Percentiles rank a stretch among this genome's conserved stretches.
phyloP scores from a whole-genome alignment of 1,140 invertebrate genomes.

The Drosophila paulistorum region DNA sequence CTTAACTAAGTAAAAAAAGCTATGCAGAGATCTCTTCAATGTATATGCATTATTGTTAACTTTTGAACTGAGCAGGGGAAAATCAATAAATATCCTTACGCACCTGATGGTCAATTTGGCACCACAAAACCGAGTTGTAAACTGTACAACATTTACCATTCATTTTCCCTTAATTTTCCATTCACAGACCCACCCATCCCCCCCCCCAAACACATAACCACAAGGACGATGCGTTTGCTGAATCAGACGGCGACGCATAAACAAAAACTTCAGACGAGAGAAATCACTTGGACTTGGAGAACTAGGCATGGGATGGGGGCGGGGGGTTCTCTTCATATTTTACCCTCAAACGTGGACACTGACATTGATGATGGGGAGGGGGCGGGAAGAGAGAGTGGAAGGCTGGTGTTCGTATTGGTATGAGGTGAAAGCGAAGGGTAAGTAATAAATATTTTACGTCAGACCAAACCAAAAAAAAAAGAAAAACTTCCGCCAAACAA shows the following conservation, averaged over 20 bases:
- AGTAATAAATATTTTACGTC: constrained; percentile 59
- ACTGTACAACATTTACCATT: neutral
- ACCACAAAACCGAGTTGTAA: neutral
- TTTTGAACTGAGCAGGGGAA: too few species aligned
- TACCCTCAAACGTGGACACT: constrained; percentile 37
- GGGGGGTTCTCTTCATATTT: constrained; percentile 39
- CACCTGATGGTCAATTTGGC: constrained; percentile 5
- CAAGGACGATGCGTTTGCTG: neutral
- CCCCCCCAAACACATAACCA: neutral
- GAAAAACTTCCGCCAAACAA: constrained; percentile 20
- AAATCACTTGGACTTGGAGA: constrained; percentile 37
- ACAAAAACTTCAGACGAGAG: constrained; percentile 23
- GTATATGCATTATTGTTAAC: too few species aligned
- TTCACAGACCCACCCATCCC: too few species aligned
- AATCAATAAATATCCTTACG: neutral
- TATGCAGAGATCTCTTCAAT: too few species aligned
- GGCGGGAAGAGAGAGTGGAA: constrained; percentile 5
- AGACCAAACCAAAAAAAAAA: constrained; percentile 1
- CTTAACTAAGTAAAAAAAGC: too few species aligned
- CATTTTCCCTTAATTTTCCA: too few species aligned
- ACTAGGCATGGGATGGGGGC: neutral
- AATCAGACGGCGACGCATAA: constrained; percentile 27
- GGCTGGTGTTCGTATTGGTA: too few species aligned
- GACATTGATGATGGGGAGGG: neutral
- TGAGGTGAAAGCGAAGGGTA: constrained; percentile 16